Conservation (phyloP, 92 coral and sea anemone genomes). For the Epizoanthus stellaris region DNA sequence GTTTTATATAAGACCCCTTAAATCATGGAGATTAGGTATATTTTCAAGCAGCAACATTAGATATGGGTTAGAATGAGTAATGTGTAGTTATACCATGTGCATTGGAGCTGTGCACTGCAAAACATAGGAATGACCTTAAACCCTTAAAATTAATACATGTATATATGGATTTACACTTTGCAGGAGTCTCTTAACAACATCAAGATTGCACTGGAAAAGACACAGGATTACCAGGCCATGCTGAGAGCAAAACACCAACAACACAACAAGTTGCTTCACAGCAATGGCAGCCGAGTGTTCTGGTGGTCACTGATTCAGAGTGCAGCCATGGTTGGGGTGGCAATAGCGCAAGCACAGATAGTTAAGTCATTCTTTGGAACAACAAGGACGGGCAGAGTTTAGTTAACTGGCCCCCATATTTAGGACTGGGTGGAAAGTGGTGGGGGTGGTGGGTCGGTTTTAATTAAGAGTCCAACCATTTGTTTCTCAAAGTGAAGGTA, state of each 20-base stretch:
- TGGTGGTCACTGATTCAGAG: slow-evolving; percentile 95
- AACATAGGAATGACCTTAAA: too few relatives aligned
- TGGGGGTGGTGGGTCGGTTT: not conserved
- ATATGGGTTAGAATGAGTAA: too few relatives aligned
- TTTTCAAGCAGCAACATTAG: too few relatives aligned
- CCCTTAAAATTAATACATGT: not conserved
- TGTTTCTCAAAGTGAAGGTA: too few relatives aligned
- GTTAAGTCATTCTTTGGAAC: slow-evolving; percentile 84
- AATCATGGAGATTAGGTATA: too few relatives aligned
- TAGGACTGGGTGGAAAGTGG: too few relatives aligned
- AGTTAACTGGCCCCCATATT: not conserved
- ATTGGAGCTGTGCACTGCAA: too few relatives aligned
- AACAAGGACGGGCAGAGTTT: slow-evolving; percentile 50
- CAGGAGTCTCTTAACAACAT: slow-evolving; percentile 74
- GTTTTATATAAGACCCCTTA: too few relatives aligned
- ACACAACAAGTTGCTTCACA: slow-evolving; percentile 59
- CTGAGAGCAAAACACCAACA: slow-evolving; percentile 69
- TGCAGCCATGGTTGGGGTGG: slow-evolving; percentile 79
- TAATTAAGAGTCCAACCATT: too few relatives aligned
- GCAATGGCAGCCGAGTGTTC: slow-evolving; percentile 76
- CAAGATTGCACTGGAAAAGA: slow-evolving; percentile 63
- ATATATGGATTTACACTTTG: not conserved
- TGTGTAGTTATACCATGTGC: too few relatives aligned
- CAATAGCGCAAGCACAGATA: slow-evolving; percentile 73
- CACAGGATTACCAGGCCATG: slow-evolving; percentile 68